These are phyloP conservation scores for Etheostoma perlongum DNA, from an alignment of 2,797 vertebrate genomes.

Conservation along the genomic window DNA sequence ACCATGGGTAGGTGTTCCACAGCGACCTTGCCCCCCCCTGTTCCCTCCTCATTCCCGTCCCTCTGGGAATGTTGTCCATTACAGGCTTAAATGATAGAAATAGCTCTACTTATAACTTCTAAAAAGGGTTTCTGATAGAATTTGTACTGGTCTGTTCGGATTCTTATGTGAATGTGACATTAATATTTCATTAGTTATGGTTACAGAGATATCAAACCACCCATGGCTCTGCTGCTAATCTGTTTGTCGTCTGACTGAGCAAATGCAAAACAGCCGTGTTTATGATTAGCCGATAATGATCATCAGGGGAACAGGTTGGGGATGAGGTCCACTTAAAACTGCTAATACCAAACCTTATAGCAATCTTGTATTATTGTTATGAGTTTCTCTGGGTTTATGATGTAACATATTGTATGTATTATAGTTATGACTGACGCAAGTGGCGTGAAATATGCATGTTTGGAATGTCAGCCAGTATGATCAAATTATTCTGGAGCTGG, in stretches of 20 bases:
- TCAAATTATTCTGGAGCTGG: neutral
- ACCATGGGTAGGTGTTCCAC: constrained; percentile 88
- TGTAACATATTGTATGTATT: neutral
- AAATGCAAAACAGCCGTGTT: constrained; percentile 41
- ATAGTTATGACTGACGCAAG: neutral
- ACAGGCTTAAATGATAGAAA: constrained; percentile 69
- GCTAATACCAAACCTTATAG: neutral
- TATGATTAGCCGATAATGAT: constrained; percentile 31
- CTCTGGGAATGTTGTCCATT: constrained; percentile 70
- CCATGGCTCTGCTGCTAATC: constrained; percentile 19
- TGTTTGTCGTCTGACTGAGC: constrained; percentile 8
- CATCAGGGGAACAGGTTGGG: constrained; percentile 7
- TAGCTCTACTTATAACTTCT: constrained; percentile 66
- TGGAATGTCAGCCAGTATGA: neutral
- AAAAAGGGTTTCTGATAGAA: constrained; percentile 44
- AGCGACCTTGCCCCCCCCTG: constrained; percentile 55
- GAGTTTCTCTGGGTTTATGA: neutral
- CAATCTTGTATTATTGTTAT: neutral
- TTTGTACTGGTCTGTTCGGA: constrained; percentile 47
- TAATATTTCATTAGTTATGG: constrained; percentile 65
- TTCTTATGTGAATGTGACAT: constrained; percentile 54
- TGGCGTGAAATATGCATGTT: neutral
- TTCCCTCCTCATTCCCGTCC: neutral
- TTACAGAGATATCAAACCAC: constrained; percentile 33
- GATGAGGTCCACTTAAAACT: constrained; percentile 27